Evolutionary conservation across 2,797 vertebrate genomes (phyloP).

Genomic region (Anguilla marmorata): DNA sequence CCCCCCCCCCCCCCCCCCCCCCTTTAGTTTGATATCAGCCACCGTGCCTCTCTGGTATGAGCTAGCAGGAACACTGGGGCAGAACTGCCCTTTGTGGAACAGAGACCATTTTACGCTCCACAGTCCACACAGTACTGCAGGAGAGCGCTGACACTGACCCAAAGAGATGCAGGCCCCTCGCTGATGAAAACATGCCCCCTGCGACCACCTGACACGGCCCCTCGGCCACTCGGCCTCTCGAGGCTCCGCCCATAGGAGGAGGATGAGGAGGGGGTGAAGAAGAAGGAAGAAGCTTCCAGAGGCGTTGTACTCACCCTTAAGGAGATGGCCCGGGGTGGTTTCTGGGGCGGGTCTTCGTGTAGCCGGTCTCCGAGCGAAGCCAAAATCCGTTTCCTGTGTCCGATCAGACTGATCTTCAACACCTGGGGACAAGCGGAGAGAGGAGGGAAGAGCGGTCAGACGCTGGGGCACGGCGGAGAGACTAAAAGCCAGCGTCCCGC

Average conservation of each 20-base stretch:
- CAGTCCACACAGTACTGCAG: not conserved
- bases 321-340: slow-evolving; percentile 95
- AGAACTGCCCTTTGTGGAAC: not conserved
- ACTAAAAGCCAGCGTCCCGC: not conserved
- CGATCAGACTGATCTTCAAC: slow-evolving; percentile 92
- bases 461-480: not conserved
- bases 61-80: not conserved
- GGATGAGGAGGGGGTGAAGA: not conserved
- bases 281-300: not conserved
- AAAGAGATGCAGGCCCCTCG: not conserved
- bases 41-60: not conserved
- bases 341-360: slow-evolving; percentile 95
- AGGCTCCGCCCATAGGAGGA: not conserved
- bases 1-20: not conserved
- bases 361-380: slow-evolving; percentile 93
- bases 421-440: slow-evolving; percentile 73
- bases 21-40: not conserved
- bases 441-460: not conserved
- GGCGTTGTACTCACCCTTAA: slow-evolving; percentile 79
- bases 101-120: not conserved
- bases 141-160: not conserved
- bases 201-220: not conserved
- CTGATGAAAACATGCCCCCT: not conserved
- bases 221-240: not conserved
- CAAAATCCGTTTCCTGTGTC: slow-evolving; percentile 93